Evolutionary conservation across 2,113 vertebrate genomes (phyloP).

Genomic region (Prolemur simus): DNA sequence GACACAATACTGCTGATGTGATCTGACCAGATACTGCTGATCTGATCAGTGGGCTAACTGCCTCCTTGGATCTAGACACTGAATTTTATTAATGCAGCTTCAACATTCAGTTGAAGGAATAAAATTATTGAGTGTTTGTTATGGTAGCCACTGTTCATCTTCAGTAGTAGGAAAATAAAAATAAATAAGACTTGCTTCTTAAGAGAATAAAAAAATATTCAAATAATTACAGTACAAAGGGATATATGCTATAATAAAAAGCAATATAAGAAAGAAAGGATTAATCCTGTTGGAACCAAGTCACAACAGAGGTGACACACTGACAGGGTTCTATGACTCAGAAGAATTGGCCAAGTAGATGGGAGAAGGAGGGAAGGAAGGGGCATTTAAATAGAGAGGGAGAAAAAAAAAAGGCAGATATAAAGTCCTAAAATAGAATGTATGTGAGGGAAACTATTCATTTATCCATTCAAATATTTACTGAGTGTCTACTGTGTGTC

Average conservation of each 20-base stretch:
- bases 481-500: not conserved
- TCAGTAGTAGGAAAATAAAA: conserved; percentile 34
- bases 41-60: not conserved
- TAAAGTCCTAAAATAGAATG: not conserved
- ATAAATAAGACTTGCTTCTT: not conserved
- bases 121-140: not conserved
- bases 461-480: not conserved
- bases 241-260: not conserved
- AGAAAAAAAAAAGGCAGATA: not conserved
- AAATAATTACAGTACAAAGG: not conserved
- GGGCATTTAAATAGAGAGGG: not conserved
- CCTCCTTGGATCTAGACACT: not conserved
- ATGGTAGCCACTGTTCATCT: not conserved
- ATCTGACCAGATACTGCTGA: too few species aligned
- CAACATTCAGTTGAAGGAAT: not conserved
- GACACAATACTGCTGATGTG: not conserved
- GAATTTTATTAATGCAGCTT: not conserved
- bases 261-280: not conserved
- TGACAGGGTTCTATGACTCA: not conserved
- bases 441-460: not conserved
- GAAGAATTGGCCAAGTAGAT: not conserved
- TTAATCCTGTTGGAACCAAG: not conserved
- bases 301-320: not conserved
- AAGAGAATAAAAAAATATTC: conserved; percentile 11
- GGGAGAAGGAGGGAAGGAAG: not conserved